Evolutionary conservation across 2,113 vertebrate species (phyloP).

Genomic region (Coregonus clupeaformis): DNA sequence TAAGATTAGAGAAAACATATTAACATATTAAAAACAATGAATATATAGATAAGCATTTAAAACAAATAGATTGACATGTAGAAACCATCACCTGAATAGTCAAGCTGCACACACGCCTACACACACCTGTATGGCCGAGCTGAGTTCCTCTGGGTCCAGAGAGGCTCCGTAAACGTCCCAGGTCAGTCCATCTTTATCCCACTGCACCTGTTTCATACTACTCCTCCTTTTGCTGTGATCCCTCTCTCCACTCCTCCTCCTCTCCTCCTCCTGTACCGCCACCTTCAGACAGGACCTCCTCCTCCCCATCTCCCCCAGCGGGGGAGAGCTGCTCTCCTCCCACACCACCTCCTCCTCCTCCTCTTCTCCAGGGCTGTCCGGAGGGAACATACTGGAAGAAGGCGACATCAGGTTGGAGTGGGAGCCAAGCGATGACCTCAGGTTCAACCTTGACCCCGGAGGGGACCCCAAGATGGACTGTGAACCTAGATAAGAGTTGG

Average conservation of each 20-base stretch:
- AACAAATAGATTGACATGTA: too few relatives aligned
- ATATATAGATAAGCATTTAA: too few relatives aligned
- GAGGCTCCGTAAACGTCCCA: slow-evolving; percentile 94
- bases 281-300: slow-evolving; percentile 60
- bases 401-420: slow-evolving; percentile 74
- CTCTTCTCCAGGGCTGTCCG: slow-evolving; percentile 64
- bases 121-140: slow-evolving; percentile 76
- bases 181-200: slow-evolving; percentile 94
- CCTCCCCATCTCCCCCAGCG: slow-evolving; percentile 13
- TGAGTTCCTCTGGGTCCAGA: slow-evolving; percentile 86
- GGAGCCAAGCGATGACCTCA: slow-evolving; percentile 57
- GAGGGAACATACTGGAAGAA: slow-evolving; percentile 77
- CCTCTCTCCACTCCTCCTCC: background rate
- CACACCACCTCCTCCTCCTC: slow-evolving; percentile 18
- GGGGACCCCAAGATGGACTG: slow-evolving; percentile 64
- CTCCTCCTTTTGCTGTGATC: slow-evolving; percentile 59
- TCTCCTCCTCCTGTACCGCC: slow-evolving; percentile 27
- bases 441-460: slow-evolving; percentile 62
- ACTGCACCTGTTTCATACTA: slow-evolving; percentile 88
- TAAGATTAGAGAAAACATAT: too few relatives aligned
- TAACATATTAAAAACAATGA: too few relatives aligned
- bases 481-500: slow-evolving; percentile 6
- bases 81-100: too few relatives aligned
- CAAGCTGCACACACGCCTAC: too few relatives aligned
- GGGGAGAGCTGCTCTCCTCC: background rate